Conservation (phyloP, 1,140 invertebrate genomes). For the Cydia strobilella region DNA sequence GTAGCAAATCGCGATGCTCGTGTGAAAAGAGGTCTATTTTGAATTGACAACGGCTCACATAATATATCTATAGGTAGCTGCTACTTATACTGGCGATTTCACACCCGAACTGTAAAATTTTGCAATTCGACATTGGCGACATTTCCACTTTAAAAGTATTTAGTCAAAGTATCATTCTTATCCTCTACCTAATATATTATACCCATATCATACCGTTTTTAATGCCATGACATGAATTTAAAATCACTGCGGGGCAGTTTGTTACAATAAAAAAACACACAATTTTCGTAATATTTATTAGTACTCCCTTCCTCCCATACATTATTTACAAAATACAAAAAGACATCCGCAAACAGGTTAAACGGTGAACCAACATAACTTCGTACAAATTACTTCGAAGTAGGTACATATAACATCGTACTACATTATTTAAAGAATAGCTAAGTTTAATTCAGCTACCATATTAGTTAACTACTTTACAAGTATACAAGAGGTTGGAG, state of each 20-base stretch:
- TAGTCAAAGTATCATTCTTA: too few relatives aligned
- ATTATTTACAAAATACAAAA: slow-evolving; percentile 77
- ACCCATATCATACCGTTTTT: too few relatives aligned
- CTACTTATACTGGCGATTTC: too few relatives aligned
- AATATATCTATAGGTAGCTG: too few relatives aligned
- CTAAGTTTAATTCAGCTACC: slow-evolving; percentile 67
- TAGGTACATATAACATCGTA: slow-evolving; percentile 59
- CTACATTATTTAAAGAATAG: slow-evolving; percentile 66
- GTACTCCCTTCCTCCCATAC: slow-evolving; percentile 60
- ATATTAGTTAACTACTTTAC: slow-evolving; percentile 68
- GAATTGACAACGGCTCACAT: too few relatives aligned
- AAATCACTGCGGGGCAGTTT: background rate
- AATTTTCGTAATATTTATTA: slow-evolving; percentile 68
- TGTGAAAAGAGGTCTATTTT: too few relatives aligned
- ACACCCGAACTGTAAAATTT: too few relatives aligned
- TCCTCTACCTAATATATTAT: too few relatives aligned
- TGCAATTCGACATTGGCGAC: too few relatives aligned
- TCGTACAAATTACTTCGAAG: slow-evolving; percentile 59
- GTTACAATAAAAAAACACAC: slow-evolving; percentile 37
- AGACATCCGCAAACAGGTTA: slow-evolving; percentile 35
- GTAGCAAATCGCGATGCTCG: too few relatives aligned
- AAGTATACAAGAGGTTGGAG: slow-evolving; percentile 65
- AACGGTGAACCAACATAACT: slow-evolving; percentile 34
- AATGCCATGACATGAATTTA: background rate
- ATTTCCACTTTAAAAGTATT: too few relatives aligned